Evolutionary conservation across 2,113 vertebrate genomes (phyloP), one percentile per base, ranked within the genome.

Genomic region (Cyphomyrus discorhynchus): DNA sequence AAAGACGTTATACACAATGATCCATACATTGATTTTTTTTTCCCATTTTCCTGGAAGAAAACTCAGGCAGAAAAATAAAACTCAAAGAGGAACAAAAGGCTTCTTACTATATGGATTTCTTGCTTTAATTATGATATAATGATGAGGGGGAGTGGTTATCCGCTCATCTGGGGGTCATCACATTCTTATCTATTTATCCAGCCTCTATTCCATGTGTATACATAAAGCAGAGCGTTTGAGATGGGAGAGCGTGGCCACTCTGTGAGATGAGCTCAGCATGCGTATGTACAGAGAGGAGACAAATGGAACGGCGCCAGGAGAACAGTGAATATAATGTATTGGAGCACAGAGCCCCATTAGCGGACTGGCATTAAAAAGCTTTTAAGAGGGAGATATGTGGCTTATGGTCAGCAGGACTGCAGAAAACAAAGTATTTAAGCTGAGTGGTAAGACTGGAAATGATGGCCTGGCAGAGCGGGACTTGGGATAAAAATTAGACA

Each of bases 341-440:
- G 52, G 82, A 86, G 58, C 50, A 58, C n/a, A 56, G 53, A 89
- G 89, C 80, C 49, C 53, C 89, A 89, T 85, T 89, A 89, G 82
- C 21, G 13, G 3, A 50, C 39, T 27, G 39, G 39, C 77, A 85
- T 85, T 84, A 83, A 89, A 85, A 89, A 74, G 80, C 53, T 89
- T 89, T 89, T 89, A 89, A 89, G 89, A 84, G 21, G 89, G 82
- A 89, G 82, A 47, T 82, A 86, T 84, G 17, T 62, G 46, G 52
- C 53, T 84, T 62, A 56, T 58, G 89, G 35, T 89, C 80, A 84
- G 89, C 35, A 21, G 77, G 19, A 42, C 74, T 80, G 88, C 21
- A 24, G 50, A 42, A 56, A 89, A 89, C 42, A 85, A 50, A 24
- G 53, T 56, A 89, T 62, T 89, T 53, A 84, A 85, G 50, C 27